These are phyloP conservation scores for Sebastiscus tertius DNA, from an alignment of 2,797 vertebrate species.

Conservation along the genomic window DNA sequence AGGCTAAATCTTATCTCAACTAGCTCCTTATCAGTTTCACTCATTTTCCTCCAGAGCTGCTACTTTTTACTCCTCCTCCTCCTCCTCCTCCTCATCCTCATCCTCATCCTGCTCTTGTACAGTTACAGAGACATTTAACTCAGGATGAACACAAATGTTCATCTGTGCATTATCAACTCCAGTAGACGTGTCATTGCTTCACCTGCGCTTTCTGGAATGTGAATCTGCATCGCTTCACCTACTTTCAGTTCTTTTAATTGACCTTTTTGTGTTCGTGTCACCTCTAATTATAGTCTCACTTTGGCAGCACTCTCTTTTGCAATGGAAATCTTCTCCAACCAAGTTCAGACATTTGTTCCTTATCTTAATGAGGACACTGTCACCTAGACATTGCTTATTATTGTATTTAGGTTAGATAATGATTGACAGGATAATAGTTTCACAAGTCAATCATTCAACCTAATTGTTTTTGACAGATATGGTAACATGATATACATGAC, in stretches of 20 bases:
- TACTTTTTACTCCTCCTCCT: not conserved
- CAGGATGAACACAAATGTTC: not conserved
- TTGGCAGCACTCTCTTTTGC: not conserved
- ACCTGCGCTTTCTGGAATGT: not conserved
- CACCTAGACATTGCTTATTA: not conserved
- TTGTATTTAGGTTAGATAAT: not conserved
- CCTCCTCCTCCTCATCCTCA: not conserved
- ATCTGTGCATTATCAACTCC: conserved; percentile 10
- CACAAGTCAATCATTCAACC: not conserved
- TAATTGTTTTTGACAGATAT: not conserved
- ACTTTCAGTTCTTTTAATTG: not conserved
- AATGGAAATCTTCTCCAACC: not conserved
- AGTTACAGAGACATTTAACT: not conserved
- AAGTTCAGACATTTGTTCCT: not conserved
- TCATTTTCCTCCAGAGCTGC: not conserved
- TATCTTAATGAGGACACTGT: not conserved
- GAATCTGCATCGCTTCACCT: not conserved
- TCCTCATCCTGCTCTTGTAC: not conserved
- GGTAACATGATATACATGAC: not conserved
- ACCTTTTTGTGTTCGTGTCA: conserved; percentile 14
- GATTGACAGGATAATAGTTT: not conserved
- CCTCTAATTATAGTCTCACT: not conserved
- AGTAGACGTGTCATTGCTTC: not conserved
- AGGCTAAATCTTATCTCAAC: not conserved
- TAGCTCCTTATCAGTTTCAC: not conserved